Evolutionary conservation across 2,888 invertebrate species (phyloP).

Genomic region (Sycophila texana): DNA sequence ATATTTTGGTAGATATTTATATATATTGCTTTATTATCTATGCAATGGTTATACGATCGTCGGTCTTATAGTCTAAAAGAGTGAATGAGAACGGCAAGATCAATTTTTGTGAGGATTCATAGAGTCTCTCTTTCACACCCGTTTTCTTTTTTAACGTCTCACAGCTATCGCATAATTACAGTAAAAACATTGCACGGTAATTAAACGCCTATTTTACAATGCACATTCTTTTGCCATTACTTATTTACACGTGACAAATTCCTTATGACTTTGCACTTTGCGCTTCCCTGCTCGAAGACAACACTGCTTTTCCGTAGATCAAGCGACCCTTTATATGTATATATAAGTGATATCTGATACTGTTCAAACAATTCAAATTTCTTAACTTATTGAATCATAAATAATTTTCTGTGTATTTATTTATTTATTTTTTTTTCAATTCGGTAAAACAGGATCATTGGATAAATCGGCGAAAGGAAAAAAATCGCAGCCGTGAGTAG

Average conservation of each 20-base stretch:
- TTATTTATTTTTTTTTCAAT: no score
- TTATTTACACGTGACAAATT: conserved; percentile 47
- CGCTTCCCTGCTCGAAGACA: conserved; percentile 21
- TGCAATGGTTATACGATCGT: no score
- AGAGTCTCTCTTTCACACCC: conserved; percentile 23
- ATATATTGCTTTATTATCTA: no score
- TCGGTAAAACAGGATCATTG: no score
- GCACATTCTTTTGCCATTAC: conserved; percentile 34
- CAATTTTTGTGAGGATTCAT: conserved; percentile 8
- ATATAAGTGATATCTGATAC: background rate
- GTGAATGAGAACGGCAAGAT: background rate
- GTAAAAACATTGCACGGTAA: conserved; percentile 38
- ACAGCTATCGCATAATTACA: conserved; percentile 36
- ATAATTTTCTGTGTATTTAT: background rate
- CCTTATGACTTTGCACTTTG: conserved; percentile 35
- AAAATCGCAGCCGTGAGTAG: conserved; percentile 44
- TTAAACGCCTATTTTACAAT: conserved; percentile 46
- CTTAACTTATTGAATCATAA: conserved; percentile 12
- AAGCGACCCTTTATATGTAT: no score
- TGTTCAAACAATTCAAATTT: conserved; percentile 1
- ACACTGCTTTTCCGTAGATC: background rate
- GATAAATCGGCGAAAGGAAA: background rate
- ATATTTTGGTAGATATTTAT: no score
- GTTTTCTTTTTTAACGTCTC: background rate
- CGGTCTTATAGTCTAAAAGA: no score